A percentile compares a stretch with the other conserved stretches of the same genome.
These are phyloP conservation scores for Corapipo altera DNA, from an alignment of 2,113 vertebrate species.

Conservation along the genomic window DNA sequence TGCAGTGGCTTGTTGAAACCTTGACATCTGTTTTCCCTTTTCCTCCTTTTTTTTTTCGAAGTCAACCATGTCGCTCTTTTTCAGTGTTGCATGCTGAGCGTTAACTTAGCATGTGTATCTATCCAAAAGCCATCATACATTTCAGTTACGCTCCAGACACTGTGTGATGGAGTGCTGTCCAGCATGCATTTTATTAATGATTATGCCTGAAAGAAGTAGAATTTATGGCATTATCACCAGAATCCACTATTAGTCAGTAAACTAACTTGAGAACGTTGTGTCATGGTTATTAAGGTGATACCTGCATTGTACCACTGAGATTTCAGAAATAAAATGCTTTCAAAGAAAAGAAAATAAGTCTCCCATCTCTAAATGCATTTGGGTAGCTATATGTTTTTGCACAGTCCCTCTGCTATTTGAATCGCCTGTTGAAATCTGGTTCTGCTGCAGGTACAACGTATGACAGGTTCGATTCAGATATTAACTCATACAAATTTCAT, in stretches of 20 bases:
- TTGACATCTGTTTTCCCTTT: slow-evolving; percentile 54
- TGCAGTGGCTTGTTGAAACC: slow-evolving; percentile 36
- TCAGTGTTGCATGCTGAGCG: slow-evolving; percentile 13
- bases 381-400: neutral
- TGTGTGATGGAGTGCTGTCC: neutral
- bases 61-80: slow-evolving; percentile 16
- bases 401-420: neutral
- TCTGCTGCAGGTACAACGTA: neutral
- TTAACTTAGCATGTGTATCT: neutral
- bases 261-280: neutral
- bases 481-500: neutral
- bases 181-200: neutral
- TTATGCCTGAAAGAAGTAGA: slow-evolving; percentile 12
- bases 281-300: neutral
- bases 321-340: slow-evolving; percentile 5
- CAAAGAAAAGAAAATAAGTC: neutral
- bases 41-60: slow-evolving; percentile 23
- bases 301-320: neutral
- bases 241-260: neutral
- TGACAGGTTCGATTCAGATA: neutral
- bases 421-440: neutral
- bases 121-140: neutral
- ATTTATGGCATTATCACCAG: neutral
- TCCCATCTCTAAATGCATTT: neutral
- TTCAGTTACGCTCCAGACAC: neutral